Base-by-base conservation (phyloP, 92 coral and sea anemone species). In the Muricea muricata region DNA sequence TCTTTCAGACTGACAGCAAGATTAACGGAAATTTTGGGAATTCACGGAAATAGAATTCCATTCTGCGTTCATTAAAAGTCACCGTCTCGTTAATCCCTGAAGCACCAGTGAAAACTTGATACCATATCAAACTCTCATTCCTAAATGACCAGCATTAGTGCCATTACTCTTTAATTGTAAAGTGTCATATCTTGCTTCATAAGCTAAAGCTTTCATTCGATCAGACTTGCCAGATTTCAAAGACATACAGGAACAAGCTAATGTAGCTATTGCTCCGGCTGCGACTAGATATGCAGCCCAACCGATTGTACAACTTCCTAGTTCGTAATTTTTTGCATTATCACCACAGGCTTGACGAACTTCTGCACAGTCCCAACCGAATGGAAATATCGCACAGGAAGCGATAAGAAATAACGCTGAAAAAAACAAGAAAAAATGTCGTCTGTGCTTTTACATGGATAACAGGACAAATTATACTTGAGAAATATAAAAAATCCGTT, bases 281-380 rank as follows among this genome's bases (percentile, higher is more conserved):
- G 83, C 87, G 48, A 85, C 86, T 26, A 90, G 61, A 52, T 87
- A 95, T 83, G 92, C 90, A 1, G 93, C 95, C 94, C 95, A 95
- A 46, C 95, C 81, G 29, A 93, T 58, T 21, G 75, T 89, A 68
- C 98, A 95, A 54, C 93, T 84, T 24, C 95, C 98, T 40, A 90
- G 75, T 32, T 78, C 72, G 87, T 91, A 95, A 58, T 89, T 84
- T 50, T 92, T 86, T 6, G 92, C 93, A 17, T 47, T 42, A 24
- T 52, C 46, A 8, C 98, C 98, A 66, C 98, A 95, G 23, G 89
- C 95, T 57, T 95, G 98, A 80, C 83, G 84, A 47, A 95, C 94
- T 88, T 91, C 97, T 4, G 63, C 91, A 65, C 91, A 90, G 20
- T 90, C 95, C 97, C 97, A 95, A 9, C 98, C 98, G 41, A 94